Evolutionary conservation across 2,888 invertebrate genomes (phyloP).

Genomic region (Galeopsomyia nigrocyanea): DNA sequence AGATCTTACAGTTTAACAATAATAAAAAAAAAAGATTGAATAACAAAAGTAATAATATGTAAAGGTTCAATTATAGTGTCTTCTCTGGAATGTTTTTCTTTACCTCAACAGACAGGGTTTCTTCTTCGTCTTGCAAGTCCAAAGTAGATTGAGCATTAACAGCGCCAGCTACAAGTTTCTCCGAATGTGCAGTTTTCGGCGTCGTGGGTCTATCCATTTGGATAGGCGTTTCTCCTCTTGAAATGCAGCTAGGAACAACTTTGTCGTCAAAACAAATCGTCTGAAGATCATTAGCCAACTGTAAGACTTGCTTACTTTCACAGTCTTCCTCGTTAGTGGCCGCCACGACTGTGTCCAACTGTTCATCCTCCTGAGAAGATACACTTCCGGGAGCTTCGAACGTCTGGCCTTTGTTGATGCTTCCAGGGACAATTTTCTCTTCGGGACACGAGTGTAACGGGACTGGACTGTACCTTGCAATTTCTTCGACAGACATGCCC

Average conservation of each 20-base stretch:
- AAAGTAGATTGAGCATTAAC: constrained; percentile 44
- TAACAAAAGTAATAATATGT: no score
- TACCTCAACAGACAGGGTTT: not conserved
- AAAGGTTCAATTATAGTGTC: not conserved
- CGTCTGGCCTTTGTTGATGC: constrained; percentile 43
- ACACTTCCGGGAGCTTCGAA: no score
- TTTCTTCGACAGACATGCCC: constrained; percentile 3
- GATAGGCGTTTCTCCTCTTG: constrained; percentile 6
- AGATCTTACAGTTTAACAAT: constrained; percentile 3
- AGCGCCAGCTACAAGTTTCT: constrained; percentile 51
- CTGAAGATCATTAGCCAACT: no score
- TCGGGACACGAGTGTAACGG: constrained; percentile 19
- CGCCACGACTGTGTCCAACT: no score
- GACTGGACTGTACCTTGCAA: constrained; percentile 21
- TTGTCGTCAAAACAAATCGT: constrained; percentile 32
- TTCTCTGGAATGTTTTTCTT: constrained; percentile 32
- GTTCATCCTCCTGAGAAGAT: no score
- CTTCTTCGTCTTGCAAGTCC: constrained; percentile 12
- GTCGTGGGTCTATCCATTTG: constrained; percentile 39
- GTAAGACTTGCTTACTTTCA: no score
- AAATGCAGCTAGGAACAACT: constrained; percentile 41
- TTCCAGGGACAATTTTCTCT: constrained; percentile 48
- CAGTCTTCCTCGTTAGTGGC: no score
- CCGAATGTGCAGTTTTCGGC: constrained; percentile 51
- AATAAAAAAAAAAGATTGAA: no score